Percentiles rank a stretch among this genome's conserved stretches.
Conservation (phyloP, 2,113 vertebrate species). For the Phalacrocorax pelagicus region DNA sequence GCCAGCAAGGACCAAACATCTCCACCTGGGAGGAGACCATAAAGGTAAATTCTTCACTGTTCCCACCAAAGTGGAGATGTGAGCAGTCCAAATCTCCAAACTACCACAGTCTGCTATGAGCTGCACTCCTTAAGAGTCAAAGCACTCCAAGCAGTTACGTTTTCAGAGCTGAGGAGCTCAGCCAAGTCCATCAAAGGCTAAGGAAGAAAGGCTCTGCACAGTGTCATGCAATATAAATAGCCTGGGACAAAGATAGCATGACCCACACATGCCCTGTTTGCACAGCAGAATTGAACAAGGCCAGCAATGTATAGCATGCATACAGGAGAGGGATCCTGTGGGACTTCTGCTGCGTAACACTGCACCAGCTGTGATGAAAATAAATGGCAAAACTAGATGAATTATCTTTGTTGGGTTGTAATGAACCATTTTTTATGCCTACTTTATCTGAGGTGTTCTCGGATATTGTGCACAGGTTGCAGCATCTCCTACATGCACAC, state of each 20-base stretch:
- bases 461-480: not conserved
- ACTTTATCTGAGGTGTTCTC: not conserved
- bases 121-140: not conserved
- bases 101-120: not conserved
- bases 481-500: not conserved
- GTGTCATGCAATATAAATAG: not conserved
- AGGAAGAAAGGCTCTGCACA: not conserved
- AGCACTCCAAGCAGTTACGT: not conserved
- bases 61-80: not conserved
- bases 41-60: not conserved
- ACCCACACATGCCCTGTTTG: not conserved
- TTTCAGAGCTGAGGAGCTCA: not conserved
- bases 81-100: not conserved
- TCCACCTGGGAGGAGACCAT: not conserved
- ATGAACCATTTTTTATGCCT: not conserved
- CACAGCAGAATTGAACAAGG: not conserved
- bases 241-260: not conserved
- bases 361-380: not conserved
- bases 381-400: not conserved
- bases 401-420: not conserved
- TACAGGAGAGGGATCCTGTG: not conserved
- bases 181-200: slow-evolving; percentile 8
- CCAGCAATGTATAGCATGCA: not conserved
- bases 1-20: not conserved
- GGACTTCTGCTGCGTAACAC: not conserved